Base-by-base conservation (phyloP, 2,113 vertebrate genomes). In the Micromys minutus region DNA sequence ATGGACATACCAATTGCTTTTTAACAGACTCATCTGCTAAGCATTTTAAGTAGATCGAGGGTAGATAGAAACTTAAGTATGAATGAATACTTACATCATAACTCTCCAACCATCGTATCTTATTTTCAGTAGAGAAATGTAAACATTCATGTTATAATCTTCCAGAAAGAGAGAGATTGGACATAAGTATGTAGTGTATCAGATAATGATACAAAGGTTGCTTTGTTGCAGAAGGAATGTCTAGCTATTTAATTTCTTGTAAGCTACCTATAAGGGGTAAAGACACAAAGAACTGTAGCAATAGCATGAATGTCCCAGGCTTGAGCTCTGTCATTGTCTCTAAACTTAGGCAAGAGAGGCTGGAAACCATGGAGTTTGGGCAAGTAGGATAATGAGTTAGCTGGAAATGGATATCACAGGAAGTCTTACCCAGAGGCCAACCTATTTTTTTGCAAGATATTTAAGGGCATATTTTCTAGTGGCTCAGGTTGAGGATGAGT, bases 101-200 rank as follows among this genome's bases (percentile, higher is more conserved):
- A 94, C 47, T 61, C 4, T 42, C 47, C 57, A 75, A 57, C 93
- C 8, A 67, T 7, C 34, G 65, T 11, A 87, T 15, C 29, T 94
- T 17, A 75, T 94, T 89, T 81, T 88, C 36, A 89, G 87, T 79
- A 69, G 42, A 63, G 52, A 91, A 92, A 75, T 39, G 29, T 45
- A 83, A 74, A 80, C 34, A 88, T 8, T 31, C 39, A 90, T 65
- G 39, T 5, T 92, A 39, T 45, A 87, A 8, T 72, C 26, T 85
- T 55, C 50, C n/a, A 50, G 31, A 5, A 89, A 61, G 15, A 9
- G 10, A 36, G 2, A 42, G 50, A 72, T 17, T 50, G 59, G 21
- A 15, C 42, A 16, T 47, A 59, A 63, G 55, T 15, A 52, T 29
- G 1, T n/a, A n/a, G 11, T 52, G 31, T n/a, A 29, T 24, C 63